Percentiles rank a stretch among this genome's conserved stretches.
phyloP scores from a whole-genome alignment of 2,797 vertebrate species.

The Smutsia temminckii region DNA sequence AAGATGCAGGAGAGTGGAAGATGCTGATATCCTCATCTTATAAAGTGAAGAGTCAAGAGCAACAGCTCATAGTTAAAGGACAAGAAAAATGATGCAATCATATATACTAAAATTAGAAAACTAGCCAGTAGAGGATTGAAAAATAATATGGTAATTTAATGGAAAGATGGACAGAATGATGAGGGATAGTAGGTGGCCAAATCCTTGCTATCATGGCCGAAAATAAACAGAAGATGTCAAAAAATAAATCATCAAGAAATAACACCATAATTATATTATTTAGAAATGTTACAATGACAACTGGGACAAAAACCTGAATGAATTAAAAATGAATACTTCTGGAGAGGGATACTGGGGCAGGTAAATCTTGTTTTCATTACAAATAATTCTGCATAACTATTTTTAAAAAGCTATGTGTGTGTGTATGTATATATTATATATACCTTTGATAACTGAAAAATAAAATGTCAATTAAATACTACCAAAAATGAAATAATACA shows the following conservation, averaged over 20 bases:
- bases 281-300: background rate
- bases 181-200: background rate
- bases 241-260: background rate
- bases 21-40: background rate
- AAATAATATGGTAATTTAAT: slow-evolving; percentile 27
- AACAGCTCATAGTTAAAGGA: background rate
- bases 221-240: background rate
- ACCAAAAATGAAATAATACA: background rate
- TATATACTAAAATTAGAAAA: slow-evolving; percentile 20
- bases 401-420: background rate
- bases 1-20: background rate
- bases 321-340: background rate
- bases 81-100: background rate
- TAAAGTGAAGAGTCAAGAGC: background rate
- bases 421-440: too few species aligned
- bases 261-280: background rate
- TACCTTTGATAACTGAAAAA: slow-evolving; percentile 21
- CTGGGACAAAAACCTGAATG: background rate
- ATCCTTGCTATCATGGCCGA: background rate
- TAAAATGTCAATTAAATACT: background rate
- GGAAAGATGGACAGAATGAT: background rate
- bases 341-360: background rate
- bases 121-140: background rate
- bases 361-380: background rate
- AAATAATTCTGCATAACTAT: background rate